These are phyloP conservation scores for Syngnathoides biaculeatus DNA, from an alignment of 2,113 vertebrate species.

Conservation along the genomic window DNA sequence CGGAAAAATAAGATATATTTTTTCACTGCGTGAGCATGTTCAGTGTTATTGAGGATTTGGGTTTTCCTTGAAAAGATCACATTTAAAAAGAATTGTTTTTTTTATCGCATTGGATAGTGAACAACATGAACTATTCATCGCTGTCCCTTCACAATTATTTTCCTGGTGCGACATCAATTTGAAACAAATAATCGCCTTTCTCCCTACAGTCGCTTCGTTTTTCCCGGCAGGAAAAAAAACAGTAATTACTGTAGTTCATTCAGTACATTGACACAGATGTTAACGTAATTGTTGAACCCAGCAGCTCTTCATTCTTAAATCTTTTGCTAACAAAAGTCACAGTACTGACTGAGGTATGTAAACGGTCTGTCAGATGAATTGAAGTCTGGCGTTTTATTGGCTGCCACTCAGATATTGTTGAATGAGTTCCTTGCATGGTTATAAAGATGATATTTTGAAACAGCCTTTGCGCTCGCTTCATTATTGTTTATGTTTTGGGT, in stretches of 20 bases:
- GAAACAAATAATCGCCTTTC: background rate
- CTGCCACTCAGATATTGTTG: background rate
- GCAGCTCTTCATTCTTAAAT: background rate
- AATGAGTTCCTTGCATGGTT: background rate
- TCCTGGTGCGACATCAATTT: background rate
- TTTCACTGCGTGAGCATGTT: background rate
- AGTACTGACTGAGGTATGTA: background rate
- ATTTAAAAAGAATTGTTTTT: background rate
- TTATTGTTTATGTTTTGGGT: too few relatives aligned
- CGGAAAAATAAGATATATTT: too few relatives aligned
- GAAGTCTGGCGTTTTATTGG: background rate
- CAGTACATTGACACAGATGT: background rate
- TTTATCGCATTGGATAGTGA: background rate
- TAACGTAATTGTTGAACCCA: background rate
- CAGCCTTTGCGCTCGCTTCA: too few relatives aligned
- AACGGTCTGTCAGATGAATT: background rate
- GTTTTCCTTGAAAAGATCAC: background rate
- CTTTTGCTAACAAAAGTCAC: background rate
- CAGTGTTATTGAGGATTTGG: background rate
- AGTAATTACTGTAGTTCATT: background rate
- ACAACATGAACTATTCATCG: too few relatives aligned
- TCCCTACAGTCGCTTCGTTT: background rate
- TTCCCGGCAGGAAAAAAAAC: background rate
- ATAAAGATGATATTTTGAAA: background rate
- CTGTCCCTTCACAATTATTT: background rate